Percentiles rank a stretch among this genome's conserved stretches.
Evolutionary conservation across 2,888 invertebrate genomes (phyloP).

Genomic region (Dysmachus trigonus): DNA sequence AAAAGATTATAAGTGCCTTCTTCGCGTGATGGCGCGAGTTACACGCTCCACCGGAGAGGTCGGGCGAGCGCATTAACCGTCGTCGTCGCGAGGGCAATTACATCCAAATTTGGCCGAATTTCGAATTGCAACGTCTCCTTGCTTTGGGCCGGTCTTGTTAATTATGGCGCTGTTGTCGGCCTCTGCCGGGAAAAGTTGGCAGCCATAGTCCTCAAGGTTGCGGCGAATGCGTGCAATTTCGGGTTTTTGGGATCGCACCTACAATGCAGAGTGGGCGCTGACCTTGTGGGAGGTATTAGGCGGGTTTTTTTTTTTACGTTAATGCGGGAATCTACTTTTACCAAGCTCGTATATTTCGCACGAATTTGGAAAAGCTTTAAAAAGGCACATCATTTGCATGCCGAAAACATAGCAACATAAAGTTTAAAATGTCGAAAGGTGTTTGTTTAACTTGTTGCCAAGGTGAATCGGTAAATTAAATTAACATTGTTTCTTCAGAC

Average conservation of each 20-base stretch:
- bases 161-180: not conserved
- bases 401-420: not conserved
- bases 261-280: not conserved
- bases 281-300: not conserved
- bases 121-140: not conserved
- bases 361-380: not conserved
- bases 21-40: not conserved
- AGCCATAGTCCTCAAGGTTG: conserved; percentile 1
- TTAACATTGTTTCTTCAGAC: not conserved
- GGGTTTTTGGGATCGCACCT: not conserved
- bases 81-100: not conserved
- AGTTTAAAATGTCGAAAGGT: not conserved
- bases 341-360: not conserved
- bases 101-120: not conserved
- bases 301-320: not conserved
- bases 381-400: not conserved
- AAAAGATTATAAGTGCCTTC: not conserved
- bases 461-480: not conserved
- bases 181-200: not conserved
- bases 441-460: not conserved
- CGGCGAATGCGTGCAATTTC: not conserved
- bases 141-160: not conserved
- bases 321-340: not conserved
- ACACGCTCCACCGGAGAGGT: no score
- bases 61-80: not conserved